These are phyloP conservation scores for Grus americana DNA, from an alignment of 2,113 vertebrate species.

Conservation along the genomic window DNA sequence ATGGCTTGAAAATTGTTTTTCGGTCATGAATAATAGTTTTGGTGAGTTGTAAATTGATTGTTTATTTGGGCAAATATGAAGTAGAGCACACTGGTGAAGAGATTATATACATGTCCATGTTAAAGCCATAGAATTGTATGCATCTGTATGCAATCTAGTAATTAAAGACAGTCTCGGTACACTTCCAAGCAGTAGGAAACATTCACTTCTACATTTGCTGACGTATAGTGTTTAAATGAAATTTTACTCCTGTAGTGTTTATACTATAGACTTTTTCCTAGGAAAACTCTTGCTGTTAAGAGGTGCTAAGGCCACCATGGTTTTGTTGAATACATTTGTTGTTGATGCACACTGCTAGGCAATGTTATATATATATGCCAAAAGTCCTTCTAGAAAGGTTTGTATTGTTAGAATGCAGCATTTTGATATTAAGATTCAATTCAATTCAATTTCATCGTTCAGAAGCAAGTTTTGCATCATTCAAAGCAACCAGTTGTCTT, in stretches of 20 bases:
- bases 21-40: background rate
- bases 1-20: background rate
- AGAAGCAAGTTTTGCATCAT: background rate
- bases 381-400: conserved; percentile 18
- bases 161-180: background rate
- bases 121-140: background rate
- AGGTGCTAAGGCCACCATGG: rapidly evolving
- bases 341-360: conserved; percentile 5
- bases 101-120: background rate
- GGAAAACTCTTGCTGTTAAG: background rate
- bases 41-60: background rate
- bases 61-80: background rate
- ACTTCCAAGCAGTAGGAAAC: background rate
- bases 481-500: background rate
- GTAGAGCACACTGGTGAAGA: background rate
- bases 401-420: background rate
- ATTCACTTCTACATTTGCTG: background rate
- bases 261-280: background rate
- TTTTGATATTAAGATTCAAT: background rate
- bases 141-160: background rate
- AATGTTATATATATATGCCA: background rate
- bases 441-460: background rate
- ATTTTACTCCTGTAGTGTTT: background rate
- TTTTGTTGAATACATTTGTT: conserved; percentile 32
- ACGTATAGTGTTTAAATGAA: background rate